A percentile compares a stretch with the other conserved stretches of the same genome.
Evolutionary conservation across 2,113 vertebrate genomes (phyloP).

Genomic region (Ceuthmochares aereus): DNA sequence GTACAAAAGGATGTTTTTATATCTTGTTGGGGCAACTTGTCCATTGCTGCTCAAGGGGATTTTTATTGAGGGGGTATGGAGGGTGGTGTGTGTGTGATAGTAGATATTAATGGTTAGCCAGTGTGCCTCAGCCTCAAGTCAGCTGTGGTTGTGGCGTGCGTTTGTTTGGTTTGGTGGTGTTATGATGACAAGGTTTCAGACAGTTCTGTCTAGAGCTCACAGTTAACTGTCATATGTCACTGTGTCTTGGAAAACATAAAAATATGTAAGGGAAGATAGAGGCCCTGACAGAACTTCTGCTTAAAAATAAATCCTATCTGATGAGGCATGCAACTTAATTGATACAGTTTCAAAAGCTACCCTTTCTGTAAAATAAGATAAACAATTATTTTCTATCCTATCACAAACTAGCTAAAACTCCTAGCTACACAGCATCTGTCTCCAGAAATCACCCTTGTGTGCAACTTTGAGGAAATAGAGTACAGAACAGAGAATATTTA

Average conservation of each 20-base stretch:
- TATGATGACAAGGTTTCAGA: not conserved
- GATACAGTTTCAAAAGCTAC: not conserved
- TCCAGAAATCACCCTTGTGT: not conserved
- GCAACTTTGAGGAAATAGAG: not conserved
- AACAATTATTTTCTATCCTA: not conserved
- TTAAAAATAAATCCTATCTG: not conserved
- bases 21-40: not conserved
- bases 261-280: not conserved
- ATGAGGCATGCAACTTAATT: not conserved
- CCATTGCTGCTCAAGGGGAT: not conserved
- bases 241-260: not conserved
- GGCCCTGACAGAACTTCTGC: not conserved
- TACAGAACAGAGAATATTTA: not conserved
- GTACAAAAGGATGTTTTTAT: not conserved
- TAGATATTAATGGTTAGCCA: not conserved
- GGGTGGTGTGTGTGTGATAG: too few relatives aligned
- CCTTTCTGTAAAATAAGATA: not conserved
- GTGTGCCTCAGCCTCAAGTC: not conserved
- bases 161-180: not conserved
- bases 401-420: not conserved
- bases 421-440: not conserved
- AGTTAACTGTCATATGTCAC: not conserved
- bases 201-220: not conserved
- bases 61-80: not conserved
- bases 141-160: not conserved